A percentile compares a stretch with the other conserved stretches of the same genome.
Evolutionary conservation across 2,888 invertebrate species (phyloP).

Genomic region (Heteropelma amictum): DNA sequence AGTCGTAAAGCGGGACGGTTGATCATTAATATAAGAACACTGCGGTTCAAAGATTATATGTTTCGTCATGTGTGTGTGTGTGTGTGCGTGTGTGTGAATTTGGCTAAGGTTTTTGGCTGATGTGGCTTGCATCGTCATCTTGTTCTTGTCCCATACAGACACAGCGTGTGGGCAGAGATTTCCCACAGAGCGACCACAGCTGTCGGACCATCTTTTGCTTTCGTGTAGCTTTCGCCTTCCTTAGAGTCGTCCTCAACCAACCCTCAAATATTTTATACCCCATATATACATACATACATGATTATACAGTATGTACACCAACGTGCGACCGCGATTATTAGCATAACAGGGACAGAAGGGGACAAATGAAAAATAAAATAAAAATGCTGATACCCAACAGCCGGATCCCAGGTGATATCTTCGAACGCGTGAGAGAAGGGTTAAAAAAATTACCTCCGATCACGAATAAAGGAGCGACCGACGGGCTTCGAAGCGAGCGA

Average conservation of each 20-base stretch:
- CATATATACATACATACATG: constrained; percentile 16
- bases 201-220: constrained; percentile 69
- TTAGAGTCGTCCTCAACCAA: constrained; percentile 5
- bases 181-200: constrained; percentile 71
- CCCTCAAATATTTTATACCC: constrained; percentile 32
- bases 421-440: constrained; percentile 37
- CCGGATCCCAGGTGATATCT: constrained; percentile 47
- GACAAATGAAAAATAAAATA: constrained; percentile 15
- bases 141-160: constrained; percentile 42
- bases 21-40: neutral
- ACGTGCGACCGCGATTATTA: constrained; percentile 42
- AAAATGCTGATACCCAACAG: constrained; percentile 26
- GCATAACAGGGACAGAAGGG: constrained; percentile 35
- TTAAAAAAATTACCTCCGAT: constrained; percentile 34
- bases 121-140: constrained; percentile 13
- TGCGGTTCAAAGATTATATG: constrained; percentile 3
- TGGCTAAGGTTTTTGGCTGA: constrained; percentile 30
- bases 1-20: constrained; percentile 15
- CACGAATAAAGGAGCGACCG: neutral
- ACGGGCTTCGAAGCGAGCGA: neutral
- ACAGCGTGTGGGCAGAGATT: constrained; percentile 73
- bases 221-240: constrained; percentile 8
- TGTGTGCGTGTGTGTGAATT: constrained; percentile 24
- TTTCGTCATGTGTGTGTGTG: neutral
- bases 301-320: neutral